Conservation (phyloP, 2,888 invertebrate genomes). For the Phaedon cochleariae region DNA sequence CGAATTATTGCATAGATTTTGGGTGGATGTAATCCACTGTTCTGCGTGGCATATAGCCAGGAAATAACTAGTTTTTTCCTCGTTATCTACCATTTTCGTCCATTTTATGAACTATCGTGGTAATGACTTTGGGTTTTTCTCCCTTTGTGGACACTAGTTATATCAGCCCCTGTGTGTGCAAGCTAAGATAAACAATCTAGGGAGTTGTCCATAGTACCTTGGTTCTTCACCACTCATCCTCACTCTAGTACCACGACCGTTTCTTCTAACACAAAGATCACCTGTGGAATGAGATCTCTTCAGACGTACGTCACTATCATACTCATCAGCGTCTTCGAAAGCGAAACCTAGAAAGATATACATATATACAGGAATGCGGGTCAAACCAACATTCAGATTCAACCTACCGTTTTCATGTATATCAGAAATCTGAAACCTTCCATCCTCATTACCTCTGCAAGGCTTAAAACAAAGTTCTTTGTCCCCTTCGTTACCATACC, state of each 20-base stretch:
- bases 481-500: conserved; percentile 53
- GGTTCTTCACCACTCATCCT: conserved; percentile 59
- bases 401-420: conserved; percentile 63
- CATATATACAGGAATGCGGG: background rate
- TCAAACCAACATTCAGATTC: background rate
- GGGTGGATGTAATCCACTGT: no score
- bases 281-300: conserved; percentile 65
- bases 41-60: no score
- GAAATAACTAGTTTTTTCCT: no score
- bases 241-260: conserved; percentile 54
- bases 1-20: no score
- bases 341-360: conserved; percentile 49
- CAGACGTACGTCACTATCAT: conserved; percentile 58
- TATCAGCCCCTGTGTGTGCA: no score
- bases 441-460: conserved; percentile 63
- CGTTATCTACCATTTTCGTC: no score
- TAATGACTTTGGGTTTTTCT: no score
- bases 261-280: conserved; percentile 60
- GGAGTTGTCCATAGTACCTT: conserved; percentile 49
- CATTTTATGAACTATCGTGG: no score
- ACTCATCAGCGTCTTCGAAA: conserved; percentile 59
- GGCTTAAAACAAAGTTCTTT: conserved; percentile 59
- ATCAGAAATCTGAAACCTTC: conserved; percentile 65
- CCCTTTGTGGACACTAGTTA: no score
- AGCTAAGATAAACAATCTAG: no score